These are phyloP conservation scores for human DNA, from an alignment of 2,113 vertebrate genomes.

Conservation along the genomic window GRCh38 chr3:10779001-10779500, in stretches of 20 bases:
- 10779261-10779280: neutral
- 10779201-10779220: neutral
- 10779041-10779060: neutral
- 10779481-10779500: neutral
- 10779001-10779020: neutral
- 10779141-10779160: neutral
- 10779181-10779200: neutral
- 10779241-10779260: neutral
- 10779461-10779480: neutral
- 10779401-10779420: neutral
- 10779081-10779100: neutral
- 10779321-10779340: neutral
- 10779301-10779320: neutral
- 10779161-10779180: neutral
- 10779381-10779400: neutral
- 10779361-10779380: too few relatives aligned
- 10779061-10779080: too few relatives aligned
- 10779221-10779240: neutral
- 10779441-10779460: neutral
- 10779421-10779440: neutral
- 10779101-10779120: neutral
- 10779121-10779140: neutral
- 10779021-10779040: too few relatives aligned
- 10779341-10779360: neutral
- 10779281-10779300: fast-evolving